phyloP scores from a whole-genome alignment of 2,113 vertebrate species.

The Melanerpes formicivorus region DNA sequence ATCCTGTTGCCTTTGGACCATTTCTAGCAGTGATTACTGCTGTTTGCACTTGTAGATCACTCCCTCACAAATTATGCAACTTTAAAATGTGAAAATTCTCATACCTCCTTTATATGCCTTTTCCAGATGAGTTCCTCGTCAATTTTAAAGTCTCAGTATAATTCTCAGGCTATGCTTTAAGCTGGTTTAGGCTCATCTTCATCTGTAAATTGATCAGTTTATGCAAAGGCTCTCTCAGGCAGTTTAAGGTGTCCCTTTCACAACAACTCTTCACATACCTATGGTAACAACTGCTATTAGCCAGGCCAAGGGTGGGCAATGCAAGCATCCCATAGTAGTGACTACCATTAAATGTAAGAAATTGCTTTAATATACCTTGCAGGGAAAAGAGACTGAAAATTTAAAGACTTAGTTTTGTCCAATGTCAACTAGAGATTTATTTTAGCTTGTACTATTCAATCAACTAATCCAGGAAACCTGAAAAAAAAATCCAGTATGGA shows the following conservation, averaged over 20 bases:
- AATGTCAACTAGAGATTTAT: not conserved
- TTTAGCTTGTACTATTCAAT: not conserved
- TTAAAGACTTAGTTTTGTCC: not conserved
- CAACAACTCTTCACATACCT: not conserved
- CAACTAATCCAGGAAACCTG: not conserved
- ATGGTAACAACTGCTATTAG: not conserved
- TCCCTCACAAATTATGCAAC: not conserved
- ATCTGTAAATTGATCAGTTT: not conserved
- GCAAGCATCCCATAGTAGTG: not conserved
- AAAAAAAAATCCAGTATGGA: not conserved
- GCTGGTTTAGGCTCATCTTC: not conserved
- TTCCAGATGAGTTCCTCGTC: not conserved
- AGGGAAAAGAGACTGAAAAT: not conserved
- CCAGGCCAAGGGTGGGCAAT: not conserved
- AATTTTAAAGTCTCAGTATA: not conserved
- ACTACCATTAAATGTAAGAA: not conserved
- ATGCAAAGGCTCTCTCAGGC: not conserved
- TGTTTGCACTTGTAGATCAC: not conserved
- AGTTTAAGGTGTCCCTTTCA: not conserved
- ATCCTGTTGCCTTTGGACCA: not conserved
- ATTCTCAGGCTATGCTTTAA: not conserved
- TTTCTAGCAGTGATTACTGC: not conserved
- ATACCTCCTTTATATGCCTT: not conserved
- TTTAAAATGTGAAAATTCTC: not conserved
- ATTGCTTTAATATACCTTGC: not conserved